Base-by-base conservation (phyloP, 1,140 invertebrate genomes). In the Bombus huntii region DNA sequence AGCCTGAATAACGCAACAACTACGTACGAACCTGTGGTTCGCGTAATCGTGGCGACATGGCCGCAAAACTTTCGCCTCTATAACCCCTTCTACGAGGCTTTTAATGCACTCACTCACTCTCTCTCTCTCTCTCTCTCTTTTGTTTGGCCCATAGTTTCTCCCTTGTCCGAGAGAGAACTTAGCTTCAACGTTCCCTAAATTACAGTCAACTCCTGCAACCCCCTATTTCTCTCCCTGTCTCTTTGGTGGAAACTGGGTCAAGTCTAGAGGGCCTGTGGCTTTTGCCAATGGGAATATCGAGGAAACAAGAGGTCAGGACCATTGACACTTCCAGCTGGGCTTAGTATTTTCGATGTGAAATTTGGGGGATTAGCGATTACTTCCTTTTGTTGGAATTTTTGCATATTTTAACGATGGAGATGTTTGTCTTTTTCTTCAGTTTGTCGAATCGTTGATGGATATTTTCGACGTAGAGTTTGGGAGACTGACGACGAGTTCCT, bases 41-140 rank as follows among this genome's bases (percentile, higher is more conserved):
- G 59, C 59, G 28, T 62, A 85, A 81, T 81, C 77, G 77, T 44
- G 59, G 18, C 57, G 57, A 59, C 57, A 28, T 62, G 22, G 28
- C 28, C 12, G 28, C 59, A 62, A 66, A 85, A 85, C 83, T 62
- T 85, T 85, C 25, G 10, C 84, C 37, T 12, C 12, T 5, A 25
- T n/a, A 59, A 59, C 22, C 37, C 9, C 2, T 53, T 53, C 47
- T 53, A 53, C 47, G 47, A 53, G 18, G 47, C 47, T 53, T 53
- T 53, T 53, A 53, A 53, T 53, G 47, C 47, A 53, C 47, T 53
- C 47, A 22, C 25, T 59, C 25, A 10, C 1, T 28, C 57, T 10
- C 57, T 59, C 28, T 31, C 42, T 73, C n/a, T n/a, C n/a, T n/a
- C n/a, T 34, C 74, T 25, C 18, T 79, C 70, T 39, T 39, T 73